Evolutionary conservation across 35 echinoderm and acorn worm species (phyloP), one percentile per base, ranked within the genome.

Genomic region (Holothuria glaberrima): DNA sequence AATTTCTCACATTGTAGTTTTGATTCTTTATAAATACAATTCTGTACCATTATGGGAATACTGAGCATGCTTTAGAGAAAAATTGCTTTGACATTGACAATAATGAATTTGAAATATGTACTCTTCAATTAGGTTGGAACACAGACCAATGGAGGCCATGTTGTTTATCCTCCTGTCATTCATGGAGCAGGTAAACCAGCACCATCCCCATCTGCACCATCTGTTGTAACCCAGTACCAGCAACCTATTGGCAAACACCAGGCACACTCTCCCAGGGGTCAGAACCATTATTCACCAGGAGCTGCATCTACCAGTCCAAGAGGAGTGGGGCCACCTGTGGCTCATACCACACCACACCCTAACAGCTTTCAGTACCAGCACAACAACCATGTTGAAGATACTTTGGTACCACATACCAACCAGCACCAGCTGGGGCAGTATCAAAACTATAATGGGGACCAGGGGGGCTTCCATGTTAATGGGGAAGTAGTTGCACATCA

Each of bases 221-320:
- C 74, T 48, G 27, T 38, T 35, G 74, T 78, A 48, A 48, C 74
- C 21, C 74, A 78, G 74, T 78, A 78, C 41, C 74, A 78, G 74
- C 74, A 78, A 33, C 74, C 74, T 27, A 29, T 78, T 48, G 74
- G 31, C 14, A 78, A 78, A 48, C 74, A 78, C 33, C 74, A 78
- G 74, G 74, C 26, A 20, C 74, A 78, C n/a, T 78, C 74, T 35
- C 74, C 74, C 10, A 21, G 74, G 50, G 74, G 74, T 20, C 74
- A 78, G 74, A 78, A 78, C 74, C 74, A 78, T 48, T 78, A 78
- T 35, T 78, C 74, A 48, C 74, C 74, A 50, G 50, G 44, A 50
- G 74, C 74, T 78, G 74, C 74, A 48, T 78, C 74, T 48, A 78
- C 74, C 26, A 78, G 74, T 78, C 74, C 74, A 20, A 41, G 74